Evolutionary conservation across 2,888 invertebrate species (phyloP).

Genomic region (Amitus sp.): DNA sequence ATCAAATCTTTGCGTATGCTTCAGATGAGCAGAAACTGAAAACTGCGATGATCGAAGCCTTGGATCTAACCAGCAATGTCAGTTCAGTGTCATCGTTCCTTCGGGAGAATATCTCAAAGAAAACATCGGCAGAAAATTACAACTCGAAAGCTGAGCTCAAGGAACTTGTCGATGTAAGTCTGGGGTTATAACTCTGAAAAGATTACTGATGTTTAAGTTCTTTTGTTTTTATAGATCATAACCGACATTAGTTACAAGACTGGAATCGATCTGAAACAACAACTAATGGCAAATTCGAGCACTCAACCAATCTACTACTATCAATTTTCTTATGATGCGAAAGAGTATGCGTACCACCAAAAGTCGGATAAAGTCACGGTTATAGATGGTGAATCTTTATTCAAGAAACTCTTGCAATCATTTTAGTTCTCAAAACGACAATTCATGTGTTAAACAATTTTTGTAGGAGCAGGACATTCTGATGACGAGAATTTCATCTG

Average conservation of each 20-base stretch:
- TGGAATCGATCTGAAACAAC: constrained; percentile 39
- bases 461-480: neutral
- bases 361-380: constrained; percentile 5
- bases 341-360: constrained; percentile 10
- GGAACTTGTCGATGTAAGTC: neutral
- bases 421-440: too few species aligned
- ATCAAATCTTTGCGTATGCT: neutral
- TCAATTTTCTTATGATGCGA: constrained; percentile 29
- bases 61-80: neutral
- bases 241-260: constrained; percentile 9
- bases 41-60: too few species aligned
- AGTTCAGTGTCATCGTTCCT: neutral
- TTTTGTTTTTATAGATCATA: too few species aligned
- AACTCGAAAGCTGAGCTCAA: neutral
- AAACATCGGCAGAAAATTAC: neutral
- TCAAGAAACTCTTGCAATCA: too few species aligned
- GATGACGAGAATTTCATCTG: neutral
- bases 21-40: neutral
- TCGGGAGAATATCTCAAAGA: neutral
- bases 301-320: constrained; percentile 36
- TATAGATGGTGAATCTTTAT: constrained; percentile 12
- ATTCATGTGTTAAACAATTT: too few species aligned
- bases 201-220: too few species aligned
- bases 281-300: constrained; percentile 23
- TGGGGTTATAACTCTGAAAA: too few species aligned